Base-by-base conservation (phyloP, 2,113 vertebrate genomes). In the Eptatretus burgeri region DNA sequence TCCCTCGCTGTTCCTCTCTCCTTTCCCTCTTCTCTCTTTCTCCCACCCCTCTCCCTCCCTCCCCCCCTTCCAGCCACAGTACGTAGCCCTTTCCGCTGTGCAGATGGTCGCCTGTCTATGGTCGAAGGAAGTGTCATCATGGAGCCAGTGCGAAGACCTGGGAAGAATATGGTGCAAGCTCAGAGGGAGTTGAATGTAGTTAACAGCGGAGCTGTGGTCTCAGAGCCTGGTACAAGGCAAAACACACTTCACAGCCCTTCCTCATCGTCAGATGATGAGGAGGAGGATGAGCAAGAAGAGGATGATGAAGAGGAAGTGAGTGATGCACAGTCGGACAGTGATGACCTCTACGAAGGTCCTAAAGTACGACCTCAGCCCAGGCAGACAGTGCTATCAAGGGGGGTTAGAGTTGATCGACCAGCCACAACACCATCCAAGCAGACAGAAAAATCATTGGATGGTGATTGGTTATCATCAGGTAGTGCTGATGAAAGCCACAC, bases 101-200 rank as follows among this genome's bases (percentile, higher is more conserved):
- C 20, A 20, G 56, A 60, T 60, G 56, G 56, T 20, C 56, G 56
- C 56, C 56, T 60, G n/a, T n/a, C n/a, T n/a, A 60, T 60, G n/a
- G 19, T 60, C 56, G 56, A 60, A 60, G 19, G 19, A n/a, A 60
- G 56, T 20, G 56, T 60, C 56, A 60, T 60, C 56, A 60, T 60
- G 56, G 56, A 60, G 56, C 56, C 56, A n/a, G 19, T 60, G n/a
- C 56, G 56, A 20, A 41, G 27, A 7, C 27, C 27, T 41, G 27
- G 27, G 27, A 60, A 60, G 19, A 20, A n/a, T 12, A 60, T 20
- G 12, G 19, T 20, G 56, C 56, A 60, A 20, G n/a, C n/a, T n/a
- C 56, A 60, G 56, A n/a, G 56, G 10, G 56, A 60, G 19, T n/a
- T 17, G n/a, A 60, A 60, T 60, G 19, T 60, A 20, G 19, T 17